A percentile compares a stretch with the other conserved stretches of the same genome.
Conservation (phyloP, 2,888 invertebrate species). For the Drosophila nigricruria region DNA sequence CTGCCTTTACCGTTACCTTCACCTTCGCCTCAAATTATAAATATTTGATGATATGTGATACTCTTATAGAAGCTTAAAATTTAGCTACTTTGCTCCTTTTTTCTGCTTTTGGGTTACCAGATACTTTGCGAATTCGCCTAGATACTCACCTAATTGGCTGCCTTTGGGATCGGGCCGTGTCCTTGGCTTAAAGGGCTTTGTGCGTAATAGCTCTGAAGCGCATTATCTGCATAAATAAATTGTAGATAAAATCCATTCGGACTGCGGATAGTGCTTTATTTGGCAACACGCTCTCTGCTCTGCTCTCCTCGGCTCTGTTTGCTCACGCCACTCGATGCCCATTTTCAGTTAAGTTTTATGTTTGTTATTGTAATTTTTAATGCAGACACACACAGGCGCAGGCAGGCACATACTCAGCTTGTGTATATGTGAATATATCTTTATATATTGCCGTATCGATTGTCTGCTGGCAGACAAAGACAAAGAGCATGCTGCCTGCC, state of each 20-base stretch:
- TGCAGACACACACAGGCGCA: conserved; percentile 30
- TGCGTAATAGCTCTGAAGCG: conserved; percentile 32
- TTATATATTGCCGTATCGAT: conserved; percentile 50
- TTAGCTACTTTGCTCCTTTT: neutral
- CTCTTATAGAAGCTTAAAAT: neutral
- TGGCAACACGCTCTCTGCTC: conserved; percentile 15
- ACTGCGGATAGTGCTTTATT: conserved; percentile 46
- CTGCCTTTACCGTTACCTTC: too few relatives aligned
- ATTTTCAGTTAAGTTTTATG: conserved; percentile 31
- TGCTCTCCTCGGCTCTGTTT: conserved; percentile 37
- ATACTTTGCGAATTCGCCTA: neutral
- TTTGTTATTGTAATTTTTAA: conserved; percentile 71
- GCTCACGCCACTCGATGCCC: conserved; percentile 59
- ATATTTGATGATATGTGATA: conserved; percentile 20
- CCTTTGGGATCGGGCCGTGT: neutral
- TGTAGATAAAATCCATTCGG: conserved; percentile 35
- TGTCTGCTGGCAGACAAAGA: conserved; percentile 35
- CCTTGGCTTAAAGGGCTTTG: neutral
- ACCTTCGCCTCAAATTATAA: neutral
- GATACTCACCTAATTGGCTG: conserved; percentile 16
- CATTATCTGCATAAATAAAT: conserved; percentile 55
- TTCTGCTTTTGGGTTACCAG: neutral
- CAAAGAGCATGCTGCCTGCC: conserved; percentile 18
- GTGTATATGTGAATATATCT: neutral
- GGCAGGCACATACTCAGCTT: neutral